Base-by-base conservation (phyloP, 2,113 vertebrate genomes). In the Pipa parva region DNA sequence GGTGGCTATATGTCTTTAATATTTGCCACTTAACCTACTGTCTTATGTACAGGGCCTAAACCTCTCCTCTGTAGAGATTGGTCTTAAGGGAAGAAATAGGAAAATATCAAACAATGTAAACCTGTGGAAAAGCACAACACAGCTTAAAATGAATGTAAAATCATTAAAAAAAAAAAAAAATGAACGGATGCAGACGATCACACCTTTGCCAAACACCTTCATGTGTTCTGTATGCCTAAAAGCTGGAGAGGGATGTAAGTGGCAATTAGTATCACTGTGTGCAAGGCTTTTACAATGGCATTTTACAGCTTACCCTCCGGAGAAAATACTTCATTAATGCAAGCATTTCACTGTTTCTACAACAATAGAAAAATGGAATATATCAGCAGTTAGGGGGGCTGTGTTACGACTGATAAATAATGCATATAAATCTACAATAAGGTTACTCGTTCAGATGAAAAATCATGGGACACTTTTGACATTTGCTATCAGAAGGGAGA, bases 341-440 rank as follows among this genome's bases (percentile, higher is more conserved):
- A 31, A 26, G 20, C 27, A 5, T 18, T 17, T 59, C 20, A 20
- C 22, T 15, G 4, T 10, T n/a, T 17, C 31, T 24, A 22, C 63
- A 21, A 29, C 36, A 22, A 51, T 27, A n/a, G 55, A 39, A 65
- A 55, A 36, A 45, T 49, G 42, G 48, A 68, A 50, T 60, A 18
- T 28, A 60, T 59, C 65, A 5, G 52, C 17, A 39, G 29, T 59
- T 36, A 36, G 45, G 48, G 57, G 50, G 39, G 21, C 54, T 42
- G 42, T 56, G 54, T 57, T 48, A 66, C 59, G 55, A 58, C 20
- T 50, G 6, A 49, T 67, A 67, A 59, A 67, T 59, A 67, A 67
- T 67, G 56, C 64, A 67, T 58, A 42, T 18, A 18, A 39, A 50
- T 56, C 55, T 59, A 36, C 55, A 59, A 42, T 67, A 54, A 13